Evolutionary conservation across 2,113 vertebrate genomes (phyloP), one percentile per base, ranked within the genome.

Genomic region (Mola mola): DNA sequence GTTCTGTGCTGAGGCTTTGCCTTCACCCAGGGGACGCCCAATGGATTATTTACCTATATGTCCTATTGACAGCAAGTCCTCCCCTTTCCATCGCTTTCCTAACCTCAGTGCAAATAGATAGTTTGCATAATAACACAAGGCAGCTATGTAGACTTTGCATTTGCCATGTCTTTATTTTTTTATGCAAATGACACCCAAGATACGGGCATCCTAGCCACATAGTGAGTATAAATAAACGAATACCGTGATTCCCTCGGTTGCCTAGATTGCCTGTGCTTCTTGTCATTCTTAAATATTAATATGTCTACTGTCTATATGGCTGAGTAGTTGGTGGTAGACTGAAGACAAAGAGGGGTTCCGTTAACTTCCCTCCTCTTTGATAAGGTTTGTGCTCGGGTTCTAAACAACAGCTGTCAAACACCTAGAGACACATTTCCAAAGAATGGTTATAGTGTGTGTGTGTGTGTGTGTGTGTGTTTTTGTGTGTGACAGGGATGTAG

Each of bases 1-100:
- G 75, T 84, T 88, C 77, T 88, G 80, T 82, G 86, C 72, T 8
- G 22, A 70, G 75, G 76, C 72, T 88, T 88, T 89, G 70, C 73
- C 71, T 70, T 78, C 58, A 75, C 90, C 74, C 83, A 57, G 28
- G 87, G 78, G 86, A 88, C 61, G 77, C 71, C 60, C 80, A 63
- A 85, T 87, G 84, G 87, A 90, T 92, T 89, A 90, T 90, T 91
- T 90, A 86, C 80, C 85, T 87, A 83, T 87, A 89, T 87, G 79
- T 85, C 72, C 87, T 86, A 82, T 77, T 83, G 88, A 83, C 84
- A 85, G 58, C 70, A 63, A 78, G 65, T 79, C 73, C 81, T n/a
- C n/a, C 73, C 41, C 46, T 24, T 84, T 65, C 68, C 67, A 20
- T 48, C 69, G 42, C 44, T 72, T 67, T 67, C 74, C 53, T 76